Percentiles rank a stretch among this genome's conserved stretches.
Conservation (phyloP, 2,888 invertebrate genomes). For the Luffia ferchaultella region DNA sequence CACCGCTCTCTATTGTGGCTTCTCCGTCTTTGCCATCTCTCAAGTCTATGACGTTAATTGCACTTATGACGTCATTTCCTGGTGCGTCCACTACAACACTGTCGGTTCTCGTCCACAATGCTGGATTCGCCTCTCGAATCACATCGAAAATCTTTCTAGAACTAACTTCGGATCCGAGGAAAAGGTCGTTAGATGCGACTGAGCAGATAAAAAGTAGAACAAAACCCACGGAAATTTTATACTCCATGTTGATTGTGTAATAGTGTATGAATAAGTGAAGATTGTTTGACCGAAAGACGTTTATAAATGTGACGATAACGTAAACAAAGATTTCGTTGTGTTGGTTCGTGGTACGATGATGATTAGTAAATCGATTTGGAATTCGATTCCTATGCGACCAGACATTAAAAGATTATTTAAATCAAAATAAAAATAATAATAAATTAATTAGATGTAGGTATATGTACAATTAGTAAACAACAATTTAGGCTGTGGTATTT, state of each 20-base stretch:
- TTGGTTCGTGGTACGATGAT: no score
- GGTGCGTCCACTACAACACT: slow-evolving; percentile 33
- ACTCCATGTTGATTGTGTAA: not conserved
- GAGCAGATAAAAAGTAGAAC: not conserved
- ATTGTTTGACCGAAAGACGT: not conserved
- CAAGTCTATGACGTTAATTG: slow-evolving; percentile 39
- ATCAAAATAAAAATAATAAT: no score
- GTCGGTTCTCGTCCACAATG: slow-evolving; percentile 42
- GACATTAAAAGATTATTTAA: no score
- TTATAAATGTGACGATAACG: not conserved
- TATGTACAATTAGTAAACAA: no score
- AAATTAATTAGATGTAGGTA: no score
- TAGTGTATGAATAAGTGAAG: not conserved
- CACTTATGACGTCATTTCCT: slow-evolving; percentile 36
- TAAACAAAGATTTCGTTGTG: not conserved
- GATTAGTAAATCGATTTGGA: no score
- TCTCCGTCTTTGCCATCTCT: slow-evolving; percentile 41
- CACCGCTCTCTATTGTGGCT: slow-evolving; percentile 37
- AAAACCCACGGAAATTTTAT: not conserved
- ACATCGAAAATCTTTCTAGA: slow-evolving; percentile 37
- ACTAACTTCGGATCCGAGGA: slow-evolving; percentile 22
- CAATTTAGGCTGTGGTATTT: no score
- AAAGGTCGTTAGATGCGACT: slow-evolving; percentile 26
- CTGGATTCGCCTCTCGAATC: slow-evolving; percentile 39
- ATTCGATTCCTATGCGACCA: no score